Evolutionary conservation across 2,888 invertebrate species (phyloP), one percentile per base, ranked within the genome.

Genomic region (Parelbella ahira): DNA sequence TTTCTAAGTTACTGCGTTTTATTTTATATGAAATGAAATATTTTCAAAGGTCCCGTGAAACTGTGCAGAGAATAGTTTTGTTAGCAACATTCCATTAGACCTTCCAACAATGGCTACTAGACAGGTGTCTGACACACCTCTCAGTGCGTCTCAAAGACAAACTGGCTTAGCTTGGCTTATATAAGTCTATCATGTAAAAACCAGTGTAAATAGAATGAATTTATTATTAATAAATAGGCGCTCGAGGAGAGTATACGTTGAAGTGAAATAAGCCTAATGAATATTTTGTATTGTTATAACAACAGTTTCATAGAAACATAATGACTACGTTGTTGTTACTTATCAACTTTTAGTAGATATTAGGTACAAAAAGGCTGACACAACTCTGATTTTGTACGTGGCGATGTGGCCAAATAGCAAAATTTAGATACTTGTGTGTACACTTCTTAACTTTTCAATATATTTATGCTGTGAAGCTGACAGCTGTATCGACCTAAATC

Each of bases 261-360:
- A 77, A 76, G 82, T 83, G 84, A 86, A 78, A 73, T 72, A 70
- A 79, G 81, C 86, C 82, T 86, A 82, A 79, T 64, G 69, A 68
- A 71, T 74, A 73, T 73, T 76, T 76, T 75, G 69, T 75, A 81
- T 76, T 77, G 76, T 79, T 76, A 76, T 69, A 51, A 66, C 63
- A 53, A 65, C 65, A 75, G 86, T 86, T 87, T 87, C 87, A 84
- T 84, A 86, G 87, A 87, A 87, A 83, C 87, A 69, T 68, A 67
- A 73, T 68, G 63, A 72, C 63, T 68, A 70, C 61, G 61, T 75
- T 78, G 77, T 83, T 86, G 74, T 79, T 81, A 78, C 68, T 77
- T 73, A 79, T 78, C 74, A 76, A 79, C 69, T 72, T 82, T 75
- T 80, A 69, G 82, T 83, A 82, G 82, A 59, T 69, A 66, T 73